These are phyloP conservation scores for Drosophila pseudotalamancana DNA, from an alignment of 2,888 invertebrate genomes.

Conservation along the genomic window DNA sequence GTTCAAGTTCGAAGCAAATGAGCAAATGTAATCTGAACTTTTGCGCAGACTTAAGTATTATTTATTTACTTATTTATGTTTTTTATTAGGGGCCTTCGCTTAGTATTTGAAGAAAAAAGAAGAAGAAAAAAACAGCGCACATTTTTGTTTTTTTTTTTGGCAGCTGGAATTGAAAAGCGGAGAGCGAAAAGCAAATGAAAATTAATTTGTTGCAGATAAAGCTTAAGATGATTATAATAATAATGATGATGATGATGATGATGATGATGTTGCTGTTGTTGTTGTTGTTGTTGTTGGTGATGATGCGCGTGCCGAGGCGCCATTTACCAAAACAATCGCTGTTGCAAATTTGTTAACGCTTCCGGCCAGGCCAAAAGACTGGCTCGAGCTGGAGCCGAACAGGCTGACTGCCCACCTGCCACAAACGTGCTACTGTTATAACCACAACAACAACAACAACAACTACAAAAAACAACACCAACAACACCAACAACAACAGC, in stretches of 20 bases:
- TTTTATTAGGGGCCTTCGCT: constrained; percentile 17
- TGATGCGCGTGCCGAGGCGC: constrained; percentile 73
- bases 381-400: constrained; percentile 20
- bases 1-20: constrained; percentile 2
- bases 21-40: not conserved
- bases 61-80: not conserved
- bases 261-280: constrained; percentile 44
- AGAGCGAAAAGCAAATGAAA: constrained; percentile 28
- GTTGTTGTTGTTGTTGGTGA: constrained; percentile 46
- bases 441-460: constrained; percentile 23
- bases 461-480: constrained; percentile 14
- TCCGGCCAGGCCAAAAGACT: constrained; percentile 59
- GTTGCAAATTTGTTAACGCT: constrained; percentile 73
- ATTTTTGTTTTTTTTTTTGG: constrained; percentile 48
- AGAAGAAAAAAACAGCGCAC: constrained; percentile 25
- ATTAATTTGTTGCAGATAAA: constrained; percentile 36
- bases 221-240: not conserved
- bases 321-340: constrained; percentile 58
- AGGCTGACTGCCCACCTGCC: constrained; percentile 44
- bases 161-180: constrained; percentile 54
- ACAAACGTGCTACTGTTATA: constrained; percentile 41
- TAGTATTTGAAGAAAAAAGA: no score
- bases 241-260: constrained; percentile 8
- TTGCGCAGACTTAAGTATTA: not conserved
- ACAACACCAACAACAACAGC: constrained; percentile 19